Base-by-base conservation (phyloP, 2,113 vertebrate genomes). In the Phaethon lepturus region DNA sequence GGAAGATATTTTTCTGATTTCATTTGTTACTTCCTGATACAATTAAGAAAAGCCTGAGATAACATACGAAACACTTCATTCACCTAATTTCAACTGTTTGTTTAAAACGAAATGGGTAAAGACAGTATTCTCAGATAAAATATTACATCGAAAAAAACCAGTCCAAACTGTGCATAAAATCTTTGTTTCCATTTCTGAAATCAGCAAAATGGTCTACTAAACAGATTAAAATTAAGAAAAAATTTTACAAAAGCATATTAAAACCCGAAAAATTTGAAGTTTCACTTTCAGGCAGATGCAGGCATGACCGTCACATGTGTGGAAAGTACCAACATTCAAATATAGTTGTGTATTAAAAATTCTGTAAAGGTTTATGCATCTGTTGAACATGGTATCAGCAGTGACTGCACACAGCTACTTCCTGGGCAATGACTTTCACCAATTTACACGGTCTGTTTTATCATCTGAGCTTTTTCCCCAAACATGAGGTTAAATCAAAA, bases 401-500 rank as follows among this genome's bases (percentile, higher is more conserved):
- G 56, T 2, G 52, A 83, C 64, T 83, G 84, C 49, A 42, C 80
- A 45, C 59, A 84, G 74, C 75, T 84, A 79, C 91, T 89, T 91
- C 88, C 87, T 92, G 90, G 38, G 64, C 31, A 71, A 82, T 52
- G 74, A 50, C 95, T 89, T 95, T 71, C 50, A 84, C 93, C 97
- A 96, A 47, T 91, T 96, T 87, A 85, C 90, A 96, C 25, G 35
- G 19, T 44, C 68, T 76, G 72, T 68, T 87, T 80, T 56, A 96
- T 97, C 58, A 72, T 91, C 67, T 66, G 64, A 88, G 49, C 42
- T 60, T 90, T 81, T 73, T 60, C 73, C 35, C 64, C 71, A 96
- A 86, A 88, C 90, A 56, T 18, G 69, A 94, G 93, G 94, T 91
- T 95, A 92, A 93, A 86, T 75, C 87, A 90, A 89, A 97, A 94